Percentiles rank a stretch among this genome's conserved stretches.
These are phyloP conservation scores for Heliconius eleuchia DNA, from an alignment of 1,140 invertebrate species.

Conservation along the genomic window DNA sequence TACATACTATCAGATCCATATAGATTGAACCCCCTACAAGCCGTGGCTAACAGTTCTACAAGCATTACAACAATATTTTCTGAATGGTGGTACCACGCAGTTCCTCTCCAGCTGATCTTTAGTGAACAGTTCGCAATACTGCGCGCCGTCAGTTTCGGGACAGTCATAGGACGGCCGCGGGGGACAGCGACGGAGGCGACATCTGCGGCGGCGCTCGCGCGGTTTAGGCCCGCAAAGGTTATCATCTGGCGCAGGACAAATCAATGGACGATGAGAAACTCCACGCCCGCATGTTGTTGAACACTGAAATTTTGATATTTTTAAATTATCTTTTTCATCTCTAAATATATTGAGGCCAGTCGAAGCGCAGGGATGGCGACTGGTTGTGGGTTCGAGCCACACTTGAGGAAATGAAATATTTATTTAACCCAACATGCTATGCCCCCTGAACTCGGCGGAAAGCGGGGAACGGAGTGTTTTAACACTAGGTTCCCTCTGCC, in stretches of 20 bases:
- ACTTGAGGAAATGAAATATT: too few relatives aligned
- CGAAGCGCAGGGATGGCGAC: too few relatives aligned
- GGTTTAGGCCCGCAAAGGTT: constrained; percentile 79
- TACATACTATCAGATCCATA: not conserved
- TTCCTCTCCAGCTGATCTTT: constrained; percentile 77
- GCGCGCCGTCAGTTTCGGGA: constrained; percentile 51
- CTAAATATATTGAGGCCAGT: too few relatives aligned
- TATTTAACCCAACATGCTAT: too few relatives aligned
- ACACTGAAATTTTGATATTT: constrained; percentile 83
- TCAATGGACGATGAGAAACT: constrained; percentile 83
- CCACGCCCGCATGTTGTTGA: constrained; percentile 89
- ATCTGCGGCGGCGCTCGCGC: constrained; percentile 63
- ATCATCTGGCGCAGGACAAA: constrained; percentile 83
- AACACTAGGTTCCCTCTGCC: too few relatives aligned
- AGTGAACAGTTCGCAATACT: constrained; percentile 69
- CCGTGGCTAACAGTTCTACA: constrained; percentile 54
- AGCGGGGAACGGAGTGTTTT: too few relatives aligned
- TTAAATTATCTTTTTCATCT: not conserved
- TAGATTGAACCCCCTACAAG: not conserved
- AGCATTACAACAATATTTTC: constrained; percentile 81
- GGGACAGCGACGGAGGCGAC: constrained; percentile 56
- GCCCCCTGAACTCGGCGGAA: too few relatives aligned
- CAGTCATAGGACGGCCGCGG: constrained; percentile 43
- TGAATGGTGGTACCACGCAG: constrained; percentile 82
- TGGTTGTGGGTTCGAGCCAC: too few relatives aligned